Base-by-base conservation (phyloP, 2,797 vertebrate species). In the Myripristis murdjan region DNA sequence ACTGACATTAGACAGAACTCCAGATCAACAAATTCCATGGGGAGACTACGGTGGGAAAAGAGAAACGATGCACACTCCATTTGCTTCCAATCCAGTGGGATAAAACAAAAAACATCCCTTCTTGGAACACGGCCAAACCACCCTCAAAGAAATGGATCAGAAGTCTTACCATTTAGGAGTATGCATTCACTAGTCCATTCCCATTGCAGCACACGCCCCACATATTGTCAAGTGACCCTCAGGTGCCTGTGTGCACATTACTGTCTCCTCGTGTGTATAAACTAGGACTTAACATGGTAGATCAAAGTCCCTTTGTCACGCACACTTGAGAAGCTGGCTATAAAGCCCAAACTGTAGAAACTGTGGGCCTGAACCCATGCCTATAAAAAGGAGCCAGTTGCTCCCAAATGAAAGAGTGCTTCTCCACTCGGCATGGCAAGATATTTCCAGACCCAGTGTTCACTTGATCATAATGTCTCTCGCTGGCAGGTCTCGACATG, bases 401-500 rank as follows among this genome's bases (percentile, higher is more conserved):
- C 53, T 64, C 64, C 58, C 41, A 56, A 60, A 60, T 52, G 64
- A 48, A 81, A 56, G 31, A 79, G 63, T 22, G 70, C 79, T 86
- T 46, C 77, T 88, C 82, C 54, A 71, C 66, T 87, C 64, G 93
- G 95, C 96, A 95, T 95, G 96, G 95, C 95, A 97, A 97, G 95
- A 93, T 78, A 92, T 96, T 93, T 94, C 96, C 96, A 97, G 96
- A 96, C 93, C 95, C 95, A 96, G 95, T 94, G 95, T 95, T 97
- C 96, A 96, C 96, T 96, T 97, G 96, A 96, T 93, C 96, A 95
- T 94, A 89, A 92, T 93, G 95, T 97, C 96, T 98, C 97, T 96
- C 94, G 92, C 96, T 97, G 98, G 97, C 98, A 99, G 97, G 97
- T 98, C 98, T 98, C 96, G 97, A 99, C 98, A 99, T 99, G 97